Percentiles rank a stretch among this genome's conserved stretches.
Evolutionary conservation across 2,888 invertebrate genomes (phyloP).

Genomic region (Andrena praecox): DNA sequence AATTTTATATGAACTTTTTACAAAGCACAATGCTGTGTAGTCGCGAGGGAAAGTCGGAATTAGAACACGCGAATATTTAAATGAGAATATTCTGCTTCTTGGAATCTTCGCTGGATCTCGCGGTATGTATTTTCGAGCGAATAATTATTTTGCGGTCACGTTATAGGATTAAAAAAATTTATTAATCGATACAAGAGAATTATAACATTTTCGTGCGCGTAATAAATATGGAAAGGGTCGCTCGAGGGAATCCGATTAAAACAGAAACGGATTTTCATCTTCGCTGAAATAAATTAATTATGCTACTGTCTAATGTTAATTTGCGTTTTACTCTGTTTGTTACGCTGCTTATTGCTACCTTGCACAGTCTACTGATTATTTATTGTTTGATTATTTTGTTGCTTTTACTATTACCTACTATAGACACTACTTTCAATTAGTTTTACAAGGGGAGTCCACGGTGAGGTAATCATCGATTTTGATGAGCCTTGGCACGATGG

Average conservation of each 20-base stretch:
- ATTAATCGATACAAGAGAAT: not conserved
- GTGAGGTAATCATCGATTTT: too few species aligned
- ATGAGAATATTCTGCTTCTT: not conserved
- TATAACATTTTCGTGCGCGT: not conserved
- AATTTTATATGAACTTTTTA: constrained; percentile 5
- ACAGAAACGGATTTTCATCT: not conserved
- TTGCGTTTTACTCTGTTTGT: too few species aligned
- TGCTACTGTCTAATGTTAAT: too few species aligned
- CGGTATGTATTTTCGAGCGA: not conserved
- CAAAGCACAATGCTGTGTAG: not conserved
- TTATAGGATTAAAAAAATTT: not conserved
- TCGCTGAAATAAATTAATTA: not conserved
- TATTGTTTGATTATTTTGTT: too few species aligned
- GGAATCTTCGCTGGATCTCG: not conserved
- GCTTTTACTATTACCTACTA: too few species aligned
- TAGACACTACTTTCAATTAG: too few species aligned
- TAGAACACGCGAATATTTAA: not conserved
- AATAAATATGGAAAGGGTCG: not conserved
- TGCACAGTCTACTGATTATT: too few species aligned
- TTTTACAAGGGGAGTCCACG: too few species aligned
- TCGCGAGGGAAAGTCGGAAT: not conserved
- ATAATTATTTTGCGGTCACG: not conserved
- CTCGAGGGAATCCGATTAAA: not conserved
- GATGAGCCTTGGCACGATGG: too few species aligned
- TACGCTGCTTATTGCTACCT: too few species aligned